These are phyloP conservation scores for Talpa occidentalis DNA, from an alignment of 2,113 vertebrate genomes.

Conservation along the genomic window DNA sequence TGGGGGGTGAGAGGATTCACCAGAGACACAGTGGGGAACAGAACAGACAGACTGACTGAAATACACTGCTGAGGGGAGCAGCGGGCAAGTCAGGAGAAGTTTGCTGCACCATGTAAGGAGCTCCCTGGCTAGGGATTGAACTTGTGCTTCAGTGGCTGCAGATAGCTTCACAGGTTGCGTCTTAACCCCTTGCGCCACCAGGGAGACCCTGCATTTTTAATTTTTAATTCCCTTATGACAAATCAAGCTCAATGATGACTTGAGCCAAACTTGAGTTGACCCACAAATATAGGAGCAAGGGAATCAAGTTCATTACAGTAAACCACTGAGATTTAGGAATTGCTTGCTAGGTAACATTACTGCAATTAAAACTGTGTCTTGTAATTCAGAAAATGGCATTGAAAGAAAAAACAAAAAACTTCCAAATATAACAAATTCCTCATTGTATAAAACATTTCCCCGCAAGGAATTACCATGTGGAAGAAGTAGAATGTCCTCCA, in stretches of 20 bases:
- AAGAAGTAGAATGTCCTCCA: not conserved
- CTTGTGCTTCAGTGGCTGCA: no score
- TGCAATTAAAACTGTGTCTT: not conserved
- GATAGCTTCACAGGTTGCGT: no score
- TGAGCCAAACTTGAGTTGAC: not conserved
- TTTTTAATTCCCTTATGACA: not conserved
- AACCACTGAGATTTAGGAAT: not conserved
- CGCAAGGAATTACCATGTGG: not conserved
- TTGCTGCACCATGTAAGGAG: no score
- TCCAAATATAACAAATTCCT: not conserved
- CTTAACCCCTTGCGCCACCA: no score
- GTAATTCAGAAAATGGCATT: not conserved
- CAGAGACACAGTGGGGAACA: no score
- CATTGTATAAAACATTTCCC: not conserved
- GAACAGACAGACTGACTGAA: no score
- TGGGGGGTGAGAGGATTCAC: no score
- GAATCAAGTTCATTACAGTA: not conserved
- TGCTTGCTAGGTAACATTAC: not conserved
- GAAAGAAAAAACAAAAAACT: not conserved
- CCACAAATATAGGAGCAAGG: not conserved
- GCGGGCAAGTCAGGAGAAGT: no score
- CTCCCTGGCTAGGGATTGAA: no score
- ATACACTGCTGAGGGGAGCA: no score
- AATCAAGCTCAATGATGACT: not conserved
- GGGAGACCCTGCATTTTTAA: conserved; percentile 36